Evolutionary conservation across 2,888 invertebrate genomes (phyloP), one percentile per base, ranked within the genome.

Genomic region (Altica lythri): DNA sequence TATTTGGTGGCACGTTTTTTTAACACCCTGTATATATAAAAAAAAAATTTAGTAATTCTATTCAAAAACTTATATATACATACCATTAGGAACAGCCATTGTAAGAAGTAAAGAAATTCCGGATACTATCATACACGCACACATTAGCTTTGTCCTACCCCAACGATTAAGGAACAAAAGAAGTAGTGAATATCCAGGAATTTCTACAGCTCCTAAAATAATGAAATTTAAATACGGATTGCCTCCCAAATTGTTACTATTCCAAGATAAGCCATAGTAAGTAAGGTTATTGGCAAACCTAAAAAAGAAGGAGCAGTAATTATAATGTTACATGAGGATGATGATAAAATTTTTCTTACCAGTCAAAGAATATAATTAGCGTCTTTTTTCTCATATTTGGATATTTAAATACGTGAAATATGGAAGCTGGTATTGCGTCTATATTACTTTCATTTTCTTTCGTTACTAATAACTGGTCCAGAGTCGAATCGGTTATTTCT

Each of bases 271-370:
- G 0, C 89, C 90, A 67, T 90, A 90, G 73, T 90, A 90, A 5
- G 88, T 86, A 53, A 86, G 85, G 65, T 87, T 88, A 68, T 86
- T 88, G 12, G 88, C 88, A 72, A 89, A 84, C 89, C 89, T 89
- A 68, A 81, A 83, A 12, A 40, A 27, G 4, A 18, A 19, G 5
- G 2, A 8, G 6, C n/a, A 27, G 1, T 25, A 2, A 25, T 9
- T 25, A 2, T 6, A n/a, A 4, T 27, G 4, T 13, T 14, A 10
- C 10, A 22, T 9, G 14, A 16, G n/a, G 19, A 13, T 40, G 2
- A 22, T 19, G 10, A 12, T 12, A 12, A 34, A n/a, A n/a, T n/a
- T n/a, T n/a, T n/a, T 34, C 75, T 72, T 79, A 84, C 89, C 89
- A 89, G 70, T 86, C 85, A 70, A 86, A 87, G 74, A 88, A 87